Evolutionary conservation across 2,888 invertebrate genomes (phyloP).

Genomic region (Drosophila demipolita): DNA sequence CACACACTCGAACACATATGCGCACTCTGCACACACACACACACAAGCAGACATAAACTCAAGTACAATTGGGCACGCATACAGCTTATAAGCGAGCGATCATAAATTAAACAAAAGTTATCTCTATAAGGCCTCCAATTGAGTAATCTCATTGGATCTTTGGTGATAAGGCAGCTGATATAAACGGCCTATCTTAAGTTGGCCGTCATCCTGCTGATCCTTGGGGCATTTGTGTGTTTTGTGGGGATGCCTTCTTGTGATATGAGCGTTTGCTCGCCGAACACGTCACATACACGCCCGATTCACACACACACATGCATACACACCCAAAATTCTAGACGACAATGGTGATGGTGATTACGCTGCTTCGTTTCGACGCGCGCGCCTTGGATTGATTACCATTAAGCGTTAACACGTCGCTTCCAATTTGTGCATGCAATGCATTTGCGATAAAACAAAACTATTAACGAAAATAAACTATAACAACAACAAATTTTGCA

Average conservation of each 20-base stretch:
- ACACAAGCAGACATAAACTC: conserved; percentile 30
- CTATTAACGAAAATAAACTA: conserved; percentile 64
- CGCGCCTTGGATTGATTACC: conserved; percentile 54
- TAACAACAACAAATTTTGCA: conserved; percentile 81
- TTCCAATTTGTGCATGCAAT: conserved; percentile 56
- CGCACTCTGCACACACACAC: conserved; percentile 17
- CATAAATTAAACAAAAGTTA: conserved; percentile 77
- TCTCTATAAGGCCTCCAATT: conserved; percentile 48
- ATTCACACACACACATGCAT: conserved; percentile 48
- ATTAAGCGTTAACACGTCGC: conserved; percentile 68
- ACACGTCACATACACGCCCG: conserved; percentile 82
- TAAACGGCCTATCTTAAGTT: conserved; percentile 6
- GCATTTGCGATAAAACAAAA: conserved; percentile 66
- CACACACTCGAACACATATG: conserved; percentile 26
- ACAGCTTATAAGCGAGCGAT: conserved; percentile 56
- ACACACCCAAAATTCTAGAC: conserved; percentile 79
- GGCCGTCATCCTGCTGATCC: conserved; percentile 44
- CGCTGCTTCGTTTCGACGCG: conserved; percentile 58
- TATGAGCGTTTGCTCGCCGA: conserved; percentile 60
- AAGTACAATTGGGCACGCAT: conserved; percentile 74
- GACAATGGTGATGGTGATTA: conserved; percentile 64
- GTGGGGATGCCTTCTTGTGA: conserved; percentile 11
- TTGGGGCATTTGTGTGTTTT: conserved; percentile 25
- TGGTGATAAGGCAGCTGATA: neutral
- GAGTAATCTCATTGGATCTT: neutral